Percentiles rank a stretch among this genome's conserved stretches.
phyloP scores from a whole-genome alignment of 2,797 vertebrate species.

The Dendrocincla tyrannina region DNA sequence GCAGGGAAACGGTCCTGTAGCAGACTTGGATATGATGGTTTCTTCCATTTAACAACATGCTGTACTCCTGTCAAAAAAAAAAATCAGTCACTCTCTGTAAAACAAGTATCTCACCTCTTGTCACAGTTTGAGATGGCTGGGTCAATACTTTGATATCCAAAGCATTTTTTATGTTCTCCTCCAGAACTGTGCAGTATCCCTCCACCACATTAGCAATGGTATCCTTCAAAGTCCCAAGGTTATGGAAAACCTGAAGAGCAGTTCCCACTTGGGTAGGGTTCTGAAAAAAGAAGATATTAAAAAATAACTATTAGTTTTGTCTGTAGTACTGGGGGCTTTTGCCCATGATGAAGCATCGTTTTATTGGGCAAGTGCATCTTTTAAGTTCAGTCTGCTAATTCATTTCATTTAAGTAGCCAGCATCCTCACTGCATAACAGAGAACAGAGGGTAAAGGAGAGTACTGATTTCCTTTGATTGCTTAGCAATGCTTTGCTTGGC shows the following conservation, averaged over 20 bases:
- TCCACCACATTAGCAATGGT: slow-evolving; percentile 87
- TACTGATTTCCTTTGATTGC: not conserved
- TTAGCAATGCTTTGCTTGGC: not conserved
- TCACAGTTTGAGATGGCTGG: slow-evolving; percentile 80
- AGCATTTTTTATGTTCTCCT: slow-evolving; percentile 87
- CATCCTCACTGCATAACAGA: not conserved
- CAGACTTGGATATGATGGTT: not conserved
- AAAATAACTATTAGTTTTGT: not conserved
- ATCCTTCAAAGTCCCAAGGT: slow-evolving; percentile 89
- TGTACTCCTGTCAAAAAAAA: not conserved
- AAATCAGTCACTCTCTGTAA: slow-evolving; percentile 5
- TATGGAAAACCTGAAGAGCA: slow-evolving; percentile 95
- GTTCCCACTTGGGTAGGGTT: slow-evolving; percentile 97
- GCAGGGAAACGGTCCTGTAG: not conserved
- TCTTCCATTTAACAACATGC: not conserved
- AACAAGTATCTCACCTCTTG: slow-evolving; percentile 81
- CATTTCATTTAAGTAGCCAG: not conserved
- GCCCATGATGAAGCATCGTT: not conserved
- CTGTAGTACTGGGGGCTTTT: not conserved
- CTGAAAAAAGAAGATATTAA: slow-evolving; percentile 68
- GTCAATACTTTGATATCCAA: slow-evolving; percentile 93
- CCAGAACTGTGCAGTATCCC: slow-evolving; percentile 83
- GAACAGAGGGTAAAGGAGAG: not conserved
- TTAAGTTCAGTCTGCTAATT: not conserved
- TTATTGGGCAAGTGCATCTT: not conserved